Evolutionary conservation across 1,140 invertebrate species (phyloP).

Genomic region (Macrocentrus cingulum): DNA sequence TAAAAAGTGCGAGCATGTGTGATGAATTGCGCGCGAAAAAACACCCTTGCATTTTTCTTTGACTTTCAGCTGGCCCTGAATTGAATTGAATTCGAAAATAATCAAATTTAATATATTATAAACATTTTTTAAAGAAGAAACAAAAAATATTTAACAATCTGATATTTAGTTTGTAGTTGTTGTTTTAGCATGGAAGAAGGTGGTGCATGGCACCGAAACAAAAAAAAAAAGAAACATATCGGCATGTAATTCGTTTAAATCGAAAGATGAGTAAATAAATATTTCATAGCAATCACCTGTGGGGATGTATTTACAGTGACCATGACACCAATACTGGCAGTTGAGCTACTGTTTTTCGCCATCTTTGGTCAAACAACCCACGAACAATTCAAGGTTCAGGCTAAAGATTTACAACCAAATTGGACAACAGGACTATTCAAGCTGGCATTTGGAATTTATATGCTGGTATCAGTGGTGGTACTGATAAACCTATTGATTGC

Average conservation of each 20-base stretch:
- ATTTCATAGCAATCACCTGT: slow-evolving; percentile 31
- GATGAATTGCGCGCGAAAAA: not conserved
- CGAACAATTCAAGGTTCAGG: slow-evolving; percentile 67
- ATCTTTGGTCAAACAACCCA: slow-evolving; percentile 96
- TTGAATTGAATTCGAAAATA: too few species aligned
- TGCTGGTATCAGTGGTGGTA: slow-evolving; percentile 97
- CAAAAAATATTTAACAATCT: not conserved
- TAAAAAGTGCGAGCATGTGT: slow-evolving; percentile 20
- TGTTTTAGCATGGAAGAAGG: not conserved
- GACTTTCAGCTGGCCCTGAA: too few species aligned
- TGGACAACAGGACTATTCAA: slow-evolving; percentile 83
- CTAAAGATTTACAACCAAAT: slow-evolving; percentile 62
- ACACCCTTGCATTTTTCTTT: too few species aligned
- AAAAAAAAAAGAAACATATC: not conserved
- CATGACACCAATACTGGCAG: slow-evolving; percentile 85
- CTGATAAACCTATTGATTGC: slow-evolving; percentile 99
- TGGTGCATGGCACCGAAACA: not conserved
- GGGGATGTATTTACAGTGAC: slow-evolving; percentile 74
- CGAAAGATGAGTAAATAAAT: not conserved
- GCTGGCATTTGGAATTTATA: slow-evolving; percentile 87
- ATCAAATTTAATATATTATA: too few species aligned
- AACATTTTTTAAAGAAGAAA: not conserved
- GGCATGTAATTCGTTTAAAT: too few species aligned
- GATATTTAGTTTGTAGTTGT: not conserved
- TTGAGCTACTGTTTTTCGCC: slow-evolving; percentile 98